Evolutionary conservation across 53 echinoderm and acorn worm genomes (phyloP), one percentile per base, ranked within the genome.

Genomic region (Luidia sarsii): DNA sequence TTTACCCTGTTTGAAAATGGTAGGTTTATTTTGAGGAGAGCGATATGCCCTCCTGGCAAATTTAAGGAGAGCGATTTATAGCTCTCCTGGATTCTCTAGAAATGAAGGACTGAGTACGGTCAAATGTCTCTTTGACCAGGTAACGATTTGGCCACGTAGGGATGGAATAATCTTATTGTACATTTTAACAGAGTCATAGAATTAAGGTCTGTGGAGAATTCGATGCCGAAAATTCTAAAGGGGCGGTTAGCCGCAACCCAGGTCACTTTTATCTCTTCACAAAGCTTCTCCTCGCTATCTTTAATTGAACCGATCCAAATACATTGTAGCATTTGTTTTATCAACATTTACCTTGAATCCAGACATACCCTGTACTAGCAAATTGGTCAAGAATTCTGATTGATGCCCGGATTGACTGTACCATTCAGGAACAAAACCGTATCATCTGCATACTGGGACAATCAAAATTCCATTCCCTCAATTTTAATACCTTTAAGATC

Each of bases 301-400:
- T 59, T 75, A 39, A 11, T 75, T 43, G 43, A 77, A 25, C 79
- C 79, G 28, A 77, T 77, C 79, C 79, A 77, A 41, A 77, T 61
- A n/a, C n/a, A n/a, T n/a, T n/a, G n/a, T n/a, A 14, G 79, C 79
- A 23, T 60, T 77, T 22, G 70, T 48, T 48, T 65, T 65, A 3
- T 65, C 65, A 48, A 70, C 14, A 14, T 70, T 70, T 24, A 32
- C 70, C 15, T 70, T 70, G 1, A 70, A 29, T 23, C 49, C 52
- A 48, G 52, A 70, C 70, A 70, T 70, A 49, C n/a, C n/a, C n/a
- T n/a, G n/a, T n/a, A n/a, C 30, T 21, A 34, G 52, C 70, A 70
- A 48, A 65, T 38, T n/a, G 65, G 39, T 37, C 65, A 37, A 36
- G 36, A 65, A 21, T 57, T 19, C 24, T 22, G 24, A 57, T 38